Evolutionary conservation across 2,888 invertebrate genomes (phyloP).

Genomic region (Oscheius sp.): DNA sequence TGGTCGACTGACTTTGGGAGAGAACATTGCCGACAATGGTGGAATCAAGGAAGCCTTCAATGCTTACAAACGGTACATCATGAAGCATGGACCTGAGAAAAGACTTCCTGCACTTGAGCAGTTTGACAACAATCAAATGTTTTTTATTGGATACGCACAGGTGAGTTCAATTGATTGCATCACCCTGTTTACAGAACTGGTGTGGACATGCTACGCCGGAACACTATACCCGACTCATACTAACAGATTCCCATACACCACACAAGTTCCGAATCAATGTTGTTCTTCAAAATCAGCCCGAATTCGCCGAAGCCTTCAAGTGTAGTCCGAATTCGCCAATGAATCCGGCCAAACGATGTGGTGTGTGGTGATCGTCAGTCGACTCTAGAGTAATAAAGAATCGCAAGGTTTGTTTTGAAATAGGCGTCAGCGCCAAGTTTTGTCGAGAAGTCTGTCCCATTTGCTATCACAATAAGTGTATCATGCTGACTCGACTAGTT

Average conservation of each 20-base stretch:
- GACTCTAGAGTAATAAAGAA: too few species aligned
- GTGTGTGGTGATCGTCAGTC: slow-evolving; percentile 60
- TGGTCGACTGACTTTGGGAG: slow-evolving; percentile 73
- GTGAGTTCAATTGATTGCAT: slow-evolving; percentile 38
- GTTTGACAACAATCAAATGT: slow-evolving; percentile 71
- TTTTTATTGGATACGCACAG: slow-evolving; percentile 73
- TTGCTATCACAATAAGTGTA: too few species aligned
- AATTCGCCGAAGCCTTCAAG: slow-evolving; percentile 86
- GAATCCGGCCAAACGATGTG: slow-evolving; percentile 81
- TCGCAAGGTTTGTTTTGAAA: too few species aligned
- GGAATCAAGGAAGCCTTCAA: slow-evolving; percentile 72
- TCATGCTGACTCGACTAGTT: too few species aligned
- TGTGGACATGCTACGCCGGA: slow-evolving; percentile 67
- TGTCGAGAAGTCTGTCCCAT: too few species aligned
- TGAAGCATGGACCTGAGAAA: slow-evolving; percentile 65
- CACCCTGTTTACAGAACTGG: slow-evolving; percentile 58
- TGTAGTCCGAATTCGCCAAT: slow-evolving; percentile 87
- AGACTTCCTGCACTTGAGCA: slow-evolving; percentile 67
- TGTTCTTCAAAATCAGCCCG: slow-evolving; percentile 81
- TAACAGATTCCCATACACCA: slow-evolving; percentile 70
- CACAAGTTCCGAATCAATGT: slow-evolving; percentile 59
- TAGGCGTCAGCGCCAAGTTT: too few species aligned
- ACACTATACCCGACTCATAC: slow-evolving; percentile 58
- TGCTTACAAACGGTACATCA: slow-evolving; percentile 68
- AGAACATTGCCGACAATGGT: slow-evolving; percentile 74